Percentiles rank a stretch among this genome's conserved stretches.
Evolutionary conservation across 2,888 invertebrate species (phyloP).

Genomic region (Diaprepes abbreviatus): DNA sequence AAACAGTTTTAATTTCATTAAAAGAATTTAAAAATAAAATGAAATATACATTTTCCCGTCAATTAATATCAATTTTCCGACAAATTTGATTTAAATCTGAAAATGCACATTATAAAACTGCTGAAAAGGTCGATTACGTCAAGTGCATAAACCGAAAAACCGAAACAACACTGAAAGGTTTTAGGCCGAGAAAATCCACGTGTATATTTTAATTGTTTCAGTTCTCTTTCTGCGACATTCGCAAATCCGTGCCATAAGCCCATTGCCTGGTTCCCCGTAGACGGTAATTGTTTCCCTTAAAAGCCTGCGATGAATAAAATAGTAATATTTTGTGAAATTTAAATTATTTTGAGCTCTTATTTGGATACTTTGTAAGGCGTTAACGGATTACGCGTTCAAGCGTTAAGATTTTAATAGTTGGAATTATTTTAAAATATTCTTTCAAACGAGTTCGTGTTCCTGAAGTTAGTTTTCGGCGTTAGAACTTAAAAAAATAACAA

Average conservation of each 20-base stretch:
- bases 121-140: constrained; percentile 11
- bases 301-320: constrained; percentile 28
- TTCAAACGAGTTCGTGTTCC: no score
- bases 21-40: no score
- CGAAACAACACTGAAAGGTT: constrained; percentile 20
- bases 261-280: constrained; percentile 12
- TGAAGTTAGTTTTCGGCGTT: no score
- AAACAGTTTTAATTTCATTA: no score
- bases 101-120: constrained; percentile 20
- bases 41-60: neutral
- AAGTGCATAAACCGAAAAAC: constrained; percentile 18
- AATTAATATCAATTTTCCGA: neutral
- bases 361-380: neutral
- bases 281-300: constrained; percentile 28
- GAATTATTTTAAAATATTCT: no score
- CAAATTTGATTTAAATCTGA: neutral
- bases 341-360: constrained; percentile 12
- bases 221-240: constrained; percentile 41
- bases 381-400: no score
- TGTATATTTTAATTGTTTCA: constrained; percentile 44
- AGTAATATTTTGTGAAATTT: constrained; percentile 33
- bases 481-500: no score
- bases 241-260: constrained; percentile 25
- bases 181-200: constrained; percentile 19
- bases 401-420: no score